Percentiles rank a stretch among this genome's conserved stretches.
These are phyloP conservation scores for Chromobotia macracanthus DNA, from an alignment of 2,797 vertebrate species.

Conservation along the genomic window DNA sequence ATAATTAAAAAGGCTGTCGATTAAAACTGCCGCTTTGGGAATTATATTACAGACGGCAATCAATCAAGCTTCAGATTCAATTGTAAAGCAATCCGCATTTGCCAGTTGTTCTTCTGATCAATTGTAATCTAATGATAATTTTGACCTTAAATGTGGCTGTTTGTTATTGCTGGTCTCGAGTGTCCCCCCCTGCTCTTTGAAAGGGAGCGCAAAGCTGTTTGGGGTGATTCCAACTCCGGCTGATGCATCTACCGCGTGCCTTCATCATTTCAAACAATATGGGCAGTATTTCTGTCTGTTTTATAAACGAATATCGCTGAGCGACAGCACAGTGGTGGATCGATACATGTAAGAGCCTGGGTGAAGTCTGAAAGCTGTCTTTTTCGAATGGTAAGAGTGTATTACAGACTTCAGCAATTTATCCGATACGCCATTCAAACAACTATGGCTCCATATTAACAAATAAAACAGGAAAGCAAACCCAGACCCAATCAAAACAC, in stretches of 20 bases:
- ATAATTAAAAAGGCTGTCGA: slow-evolving; percentile 72
- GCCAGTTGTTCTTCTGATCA: slow-evolving; percentile 69
- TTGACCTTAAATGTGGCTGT: slow-evolving; percentile 67
- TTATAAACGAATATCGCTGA: slow-evolving; percentile 75
- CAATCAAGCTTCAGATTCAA: slow-evolving; percentile 76
- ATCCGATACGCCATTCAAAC: slow-evolving; percentile 33
- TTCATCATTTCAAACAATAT: slow-evolving; percentile 61
- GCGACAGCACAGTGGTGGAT: slow-evolving; percentile 71
- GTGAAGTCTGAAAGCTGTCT: slow-evolving; percentile 63
- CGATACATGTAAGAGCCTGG: slow-evolving; percentile 70
- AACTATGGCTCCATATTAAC: slow-evolving; percentile 28
- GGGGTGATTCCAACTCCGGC: slow-evolving; percentile 45
- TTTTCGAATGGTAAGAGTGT: slow-evolving; percentile 40
- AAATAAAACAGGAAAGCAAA: slow-evolving; percentile 33
- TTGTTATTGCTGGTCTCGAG: slow-evolving; percentile 65
- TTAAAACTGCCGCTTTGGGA: slow-evolving; percentile 66
- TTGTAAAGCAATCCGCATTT: slow-evolving; percentile 80
- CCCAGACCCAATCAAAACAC: slow-evolving; percentile 23
- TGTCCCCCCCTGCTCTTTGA: slow-evolving; percentile 49
- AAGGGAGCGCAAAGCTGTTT: slow-evolving; percentile 41
- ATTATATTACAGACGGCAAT: slow-evolving; percentile 71
- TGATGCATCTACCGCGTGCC: slow-evolving; percentile 36
- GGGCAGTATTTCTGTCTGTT: slow-evolving; percentile 74
- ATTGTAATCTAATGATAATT: slow-evolving; percentile 80
- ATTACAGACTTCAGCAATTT: slow-evolving; percentile 42